phyloP scores from a whole-genome alignment of 2,888 invertebrate species.

The Corbicula japonica region DNA sequence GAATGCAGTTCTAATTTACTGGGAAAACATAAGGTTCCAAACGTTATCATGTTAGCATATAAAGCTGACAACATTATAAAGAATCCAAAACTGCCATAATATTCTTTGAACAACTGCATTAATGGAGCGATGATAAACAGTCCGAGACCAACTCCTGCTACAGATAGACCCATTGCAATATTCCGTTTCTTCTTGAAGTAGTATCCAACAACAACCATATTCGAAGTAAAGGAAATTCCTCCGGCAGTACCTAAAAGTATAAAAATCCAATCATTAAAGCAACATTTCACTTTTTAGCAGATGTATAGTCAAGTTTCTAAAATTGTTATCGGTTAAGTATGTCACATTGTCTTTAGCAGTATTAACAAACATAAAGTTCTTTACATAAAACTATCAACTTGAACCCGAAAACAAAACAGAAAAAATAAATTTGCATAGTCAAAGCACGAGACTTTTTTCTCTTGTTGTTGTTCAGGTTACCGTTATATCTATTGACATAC shows the following conservation, averaged over 20 bases:
- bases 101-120: slow-evolving; percentile 28
- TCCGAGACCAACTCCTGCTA: slow-evolving; percentile 51
- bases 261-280: background rate
- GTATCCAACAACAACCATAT: slow-evolving; percentile 47
- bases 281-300: too few relatives aligned
- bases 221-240: slow-evolving; percentile 49
- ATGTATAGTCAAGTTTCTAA: too few relatives aligned
- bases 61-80: slow-evolving; percentile 53
- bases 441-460: too few relatives aligned
- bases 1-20: slow-evolving; percentile 13
- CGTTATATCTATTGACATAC: too few relatives aligned
- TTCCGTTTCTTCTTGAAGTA: slow-evolving; percentile 51
- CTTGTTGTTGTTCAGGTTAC: too few relatives aligned
- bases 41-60: slow-evolving; percentile 40
- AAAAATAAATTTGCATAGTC: too few relatives aligned
- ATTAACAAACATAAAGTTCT: too few relatives aligned
- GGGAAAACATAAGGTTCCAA: slow-evolving; percentile 43
- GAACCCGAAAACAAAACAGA: too few relatives aligned
- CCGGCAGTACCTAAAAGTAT: slow-evolving; percentile 41
- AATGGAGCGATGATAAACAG: slow-evolving; percentile 49
- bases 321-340: too few relatives aligned
- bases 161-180: slow-evolving; percentile 49
- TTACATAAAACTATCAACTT: too few relatives aligned
- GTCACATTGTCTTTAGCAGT: too few relatives aligned
- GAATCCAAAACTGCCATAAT: slow-evolving; percentile 47